Evolutionary conservation across 2,888 invertebrate species (phyloP).

Genomic region (Luperina nickerlii): DNA sequence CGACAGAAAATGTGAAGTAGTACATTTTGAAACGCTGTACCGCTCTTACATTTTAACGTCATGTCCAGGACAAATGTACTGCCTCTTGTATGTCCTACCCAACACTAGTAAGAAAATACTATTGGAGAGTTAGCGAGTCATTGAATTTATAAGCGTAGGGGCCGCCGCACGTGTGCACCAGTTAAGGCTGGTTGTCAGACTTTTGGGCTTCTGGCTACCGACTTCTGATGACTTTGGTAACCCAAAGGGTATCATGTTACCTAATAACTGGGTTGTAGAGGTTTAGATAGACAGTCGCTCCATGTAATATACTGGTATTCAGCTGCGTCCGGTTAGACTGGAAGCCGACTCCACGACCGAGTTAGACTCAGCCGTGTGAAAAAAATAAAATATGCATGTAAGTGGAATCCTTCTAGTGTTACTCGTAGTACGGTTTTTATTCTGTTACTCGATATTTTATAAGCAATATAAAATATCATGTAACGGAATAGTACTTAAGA

Average conservation of each 20-base stretch:
- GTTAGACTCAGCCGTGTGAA: background rate
- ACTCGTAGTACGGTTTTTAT: background rate
- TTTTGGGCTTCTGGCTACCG: no score
- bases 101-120: background rate
- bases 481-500: no score
- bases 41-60: no score
- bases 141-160: background rate
- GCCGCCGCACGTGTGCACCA: background rate
- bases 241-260: background rate
- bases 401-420: slow-evolving; percentile 21
- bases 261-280: background rate
- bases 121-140: background rate
- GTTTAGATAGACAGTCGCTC: background rate
- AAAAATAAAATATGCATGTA: slow-evolving; percentile 21
- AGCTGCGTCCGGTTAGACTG: background rate
- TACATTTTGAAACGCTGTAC: no score
- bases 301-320: background rate
- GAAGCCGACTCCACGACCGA: no score
- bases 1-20: no score
- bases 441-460: background rate
- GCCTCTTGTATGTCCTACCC: no score
- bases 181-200: no score
- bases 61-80: no score
- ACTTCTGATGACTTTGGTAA: no score
- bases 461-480: background rate